These are phyloP conservation scores for Apis cerana DNA, from an alignment of 1,140 invertebrate genomes.

Conservation along the genomic window DNA sequence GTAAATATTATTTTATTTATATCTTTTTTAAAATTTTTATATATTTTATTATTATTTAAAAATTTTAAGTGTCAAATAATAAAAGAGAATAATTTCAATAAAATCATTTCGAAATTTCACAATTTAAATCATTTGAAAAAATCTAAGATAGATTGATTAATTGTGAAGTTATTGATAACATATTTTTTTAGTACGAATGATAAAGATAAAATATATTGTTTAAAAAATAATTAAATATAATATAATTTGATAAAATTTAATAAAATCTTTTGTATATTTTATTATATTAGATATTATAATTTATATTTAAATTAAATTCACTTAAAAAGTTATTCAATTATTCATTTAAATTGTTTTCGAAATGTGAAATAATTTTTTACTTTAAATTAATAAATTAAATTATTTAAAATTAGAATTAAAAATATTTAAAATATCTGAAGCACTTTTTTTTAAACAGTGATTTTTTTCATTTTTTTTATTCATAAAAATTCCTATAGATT, in stretches of 20 bases:
- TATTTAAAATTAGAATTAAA: no score
- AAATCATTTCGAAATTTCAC: neutral
- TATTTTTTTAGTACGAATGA: neutral
- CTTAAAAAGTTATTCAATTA: no score
- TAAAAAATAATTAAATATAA: neutral
- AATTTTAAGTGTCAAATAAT: no score
- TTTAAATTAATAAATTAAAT: neutral
- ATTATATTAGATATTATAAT: neutral
- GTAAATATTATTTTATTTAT: no score
- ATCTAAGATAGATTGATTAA: neutral
- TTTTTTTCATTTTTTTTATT: neutral
- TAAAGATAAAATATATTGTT: neutral
- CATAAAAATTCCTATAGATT: neutral
- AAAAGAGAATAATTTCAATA: neutral
- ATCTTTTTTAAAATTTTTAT: no score
- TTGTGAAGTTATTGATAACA: neutral
- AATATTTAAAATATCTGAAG: no score
- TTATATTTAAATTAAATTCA: neutral
- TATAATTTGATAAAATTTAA: neutral
- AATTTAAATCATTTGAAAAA: neutral
- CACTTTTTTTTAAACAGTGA: no score
- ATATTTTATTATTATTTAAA: no score
- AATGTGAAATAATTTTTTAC: neutral
- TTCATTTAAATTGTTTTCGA: neutral
- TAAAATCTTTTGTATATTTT: neutral